phyloP scores from a whole-genome alignment of 2,797 vertebrate genomes.

The Schizothorax lantsangensis region DNA sequence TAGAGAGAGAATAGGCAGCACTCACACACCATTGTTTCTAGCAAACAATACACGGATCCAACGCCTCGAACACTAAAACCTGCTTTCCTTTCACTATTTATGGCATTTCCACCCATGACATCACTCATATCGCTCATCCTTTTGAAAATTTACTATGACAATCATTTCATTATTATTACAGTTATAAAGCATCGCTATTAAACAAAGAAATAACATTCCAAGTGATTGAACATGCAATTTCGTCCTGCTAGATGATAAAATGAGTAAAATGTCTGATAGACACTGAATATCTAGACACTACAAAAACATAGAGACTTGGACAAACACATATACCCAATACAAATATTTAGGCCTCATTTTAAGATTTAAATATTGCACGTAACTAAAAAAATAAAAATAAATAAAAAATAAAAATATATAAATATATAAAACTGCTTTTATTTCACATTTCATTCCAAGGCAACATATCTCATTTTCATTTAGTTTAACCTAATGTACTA shows the following conservation, averaged over 20 bases:
- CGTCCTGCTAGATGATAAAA: background rate
- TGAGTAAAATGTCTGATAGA: background rate
- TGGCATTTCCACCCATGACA: background rate
- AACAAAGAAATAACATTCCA: constrained; percentile 4
- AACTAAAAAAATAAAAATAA: background rate
- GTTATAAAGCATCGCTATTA: constrained; percentile 10
- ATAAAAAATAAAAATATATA: too few species aligned
- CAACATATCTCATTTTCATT: background rate
- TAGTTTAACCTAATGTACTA: background rate
- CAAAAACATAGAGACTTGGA: background rate
- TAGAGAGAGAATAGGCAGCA: constrained; percentile 81
- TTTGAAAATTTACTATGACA: background rate
- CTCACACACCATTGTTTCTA: constrained; percentile 78
- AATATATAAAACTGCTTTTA: too few species aligned
- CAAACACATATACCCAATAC: background rate
- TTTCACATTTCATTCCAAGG: too few species aligned
- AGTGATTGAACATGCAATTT: constrained; percentile 4
- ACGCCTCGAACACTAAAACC: background rate
- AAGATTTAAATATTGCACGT: background rate
- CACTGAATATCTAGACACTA: background rate
- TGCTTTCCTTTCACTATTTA: background rate
- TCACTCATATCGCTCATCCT: background rate
- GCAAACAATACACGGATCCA: constrained; percentile 58
- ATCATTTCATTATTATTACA: background rate
- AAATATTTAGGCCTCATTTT: background rate